Base-by-base conservation (phyloP, 2,888 invertebrate genomes). In the Lasioglossum villosulum region DNA sequence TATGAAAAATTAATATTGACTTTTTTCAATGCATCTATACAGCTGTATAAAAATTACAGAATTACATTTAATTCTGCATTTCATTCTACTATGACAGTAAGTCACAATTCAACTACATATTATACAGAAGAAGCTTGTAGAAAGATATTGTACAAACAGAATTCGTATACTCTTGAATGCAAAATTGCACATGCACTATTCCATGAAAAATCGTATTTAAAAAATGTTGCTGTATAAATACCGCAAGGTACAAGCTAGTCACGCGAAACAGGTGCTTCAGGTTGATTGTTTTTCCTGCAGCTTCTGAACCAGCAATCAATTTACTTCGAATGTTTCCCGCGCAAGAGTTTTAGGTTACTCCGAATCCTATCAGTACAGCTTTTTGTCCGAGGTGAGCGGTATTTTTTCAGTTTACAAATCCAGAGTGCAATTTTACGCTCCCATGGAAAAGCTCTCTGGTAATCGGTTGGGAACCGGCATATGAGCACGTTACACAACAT, bases 321-420 rank as follows among this genome's bases (percentile, higher is more conserved):
- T 16, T 39, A 8, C 56, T 75, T 56, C 56, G 34, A 59, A 74
- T 34, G 66, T 66, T 59, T 34, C 34, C 37, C 27, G 59, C 23
- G 27, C 39, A 56, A 34, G 66, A 66, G 66, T 34, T 66, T 66
- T 19, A 19, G 34, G 66, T 66, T 66, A 34, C 34, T 19, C 34
- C 34, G 66, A 19, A 66, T 66, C 19, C 66, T 66, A 66, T 66
- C 66, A 19, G 66, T 66, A 66, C 19, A 66, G 66, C 16, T 66
- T 66, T 66, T 30, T 30, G 34, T 34, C 30, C 34, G 5, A 5
- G 4, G 34, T 30, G 66, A 30, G 16, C 66, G 34, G 66, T 66
- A 66, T 66, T 66, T 66, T 66, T 66, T 66, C 66, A 34, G 34
- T 66, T 66, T 66, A 66, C 66, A 66, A 66, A 66, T 66, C 66